phyloP scores from a whole-genome alignment of 2,797 vertebrate species.

The Ctenosaura bakeri region DNA sequence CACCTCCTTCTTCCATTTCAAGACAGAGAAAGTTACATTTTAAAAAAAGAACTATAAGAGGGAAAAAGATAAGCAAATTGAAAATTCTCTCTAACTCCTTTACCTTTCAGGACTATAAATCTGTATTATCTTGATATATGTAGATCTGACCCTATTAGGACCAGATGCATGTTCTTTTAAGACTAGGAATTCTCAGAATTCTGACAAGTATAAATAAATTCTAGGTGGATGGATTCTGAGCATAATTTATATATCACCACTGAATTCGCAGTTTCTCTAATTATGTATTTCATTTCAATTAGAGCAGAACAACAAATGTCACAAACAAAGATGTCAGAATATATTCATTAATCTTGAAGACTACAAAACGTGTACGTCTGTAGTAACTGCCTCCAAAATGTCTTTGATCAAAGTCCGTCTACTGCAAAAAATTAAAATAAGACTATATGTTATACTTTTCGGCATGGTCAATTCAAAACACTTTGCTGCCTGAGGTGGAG shows the following conservation, averaged over 20 bases:
- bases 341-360: too few species aligned
- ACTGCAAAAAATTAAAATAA: background rate
- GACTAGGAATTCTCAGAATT: background rate
- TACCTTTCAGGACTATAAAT: constrained; percentile 6
- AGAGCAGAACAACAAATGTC: background rate
- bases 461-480: background rate
- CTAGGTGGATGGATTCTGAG: background rate
- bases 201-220: background rate
- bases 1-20: constrained; percentile 19
- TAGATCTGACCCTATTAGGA: background rate
- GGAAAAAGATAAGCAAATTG: accelerated
- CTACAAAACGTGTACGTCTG: too few species aligned
- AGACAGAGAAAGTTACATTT: background rate
- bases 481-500: background rate
- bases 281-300: constrained; percentile 30
- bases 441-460: background rate
- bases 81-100: constrained; percentile 16
- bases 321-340: too few species aligned
- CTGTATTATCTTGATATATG: background rate
- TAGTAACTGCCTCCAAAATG: too few species aligned
- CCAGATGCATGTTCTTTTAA: background rate
- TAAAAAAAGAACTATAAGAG: background rate
- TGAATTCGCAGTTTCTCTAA: background rate
- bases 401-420: too few species aligned
- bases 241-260: too few species aligned